Percentiles rank a stretch among this genome's conserved stretches.
Conservation (phyloP, 2,797 vertebrate genomes). For the Eulemur coronatus region DNA sequence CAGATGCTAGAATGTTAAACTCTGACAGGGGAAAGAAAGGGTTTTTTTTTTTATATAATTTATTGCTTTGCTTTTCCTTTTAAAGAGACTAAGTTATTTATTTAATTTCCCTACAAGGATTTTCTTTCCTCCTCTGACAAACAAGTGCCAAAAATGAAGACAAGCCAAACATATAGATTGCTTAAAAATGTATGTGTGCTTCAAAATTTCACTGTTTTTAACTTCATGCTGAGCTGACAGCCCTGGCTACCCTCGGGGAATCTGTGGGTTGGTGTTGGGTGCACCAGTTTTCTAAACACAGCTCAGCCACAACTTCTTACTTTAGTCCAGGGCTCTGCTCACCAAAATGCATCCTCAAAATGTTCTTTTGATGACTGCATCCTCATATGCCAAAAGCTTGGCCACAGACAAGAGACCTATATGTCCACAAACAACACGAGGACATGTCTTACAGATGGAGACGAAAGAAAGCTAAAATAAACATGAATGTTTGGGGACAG, state of each 20-base stretch:
- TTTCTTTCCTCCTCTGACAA: conserved; percentile 65
- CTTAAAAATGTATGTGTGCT: conserved; percentile 30
- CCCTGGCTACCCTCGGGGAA: not conserved
- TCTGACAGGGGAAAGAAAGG: conserved; percentile 72
- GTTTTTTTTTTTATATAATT: conserved; percentile 74
- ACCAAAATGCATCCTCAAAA: not conserved
- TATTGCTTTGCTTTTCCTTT: conserved; percentile 63
- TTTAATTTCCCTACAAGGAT: conserved; percentile 76
- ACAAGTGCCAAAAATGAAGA: conserved; percentile 62
- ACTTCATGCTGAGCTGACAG: not conserved
- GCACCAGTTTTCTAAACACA: not conserved
- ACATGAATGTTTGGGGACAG: conserved; percentile 2
- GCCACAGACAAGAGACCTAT: not conserved
- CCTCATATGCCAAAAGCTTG: not conserved
- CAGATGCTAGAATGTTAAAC: conserved; percentile 75
- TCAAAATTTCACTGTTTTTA: conserved; percentile 32
- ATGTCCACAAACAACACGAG: conserved; percentile 1
- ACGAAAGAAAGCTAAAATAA: conserved; percentile 44
- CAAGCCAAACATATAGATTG: conserved; percentile 18
- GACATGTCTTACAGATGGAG: conserved; percentile 1
- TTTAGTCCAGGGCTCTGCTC: not conserved
- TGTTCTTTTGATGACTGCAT: not conserved
- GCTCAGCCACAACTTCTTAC: not conserved
- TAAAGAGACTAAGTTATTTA: conserved; percentile 80
- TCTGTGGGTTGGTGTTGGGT: not conserved